Evolutionary conservation across 2,888 invertebrate genomes (phyloP), one percentile per base, ranked within the genome.

Genomic region (Diadromus collaris): DNA sequence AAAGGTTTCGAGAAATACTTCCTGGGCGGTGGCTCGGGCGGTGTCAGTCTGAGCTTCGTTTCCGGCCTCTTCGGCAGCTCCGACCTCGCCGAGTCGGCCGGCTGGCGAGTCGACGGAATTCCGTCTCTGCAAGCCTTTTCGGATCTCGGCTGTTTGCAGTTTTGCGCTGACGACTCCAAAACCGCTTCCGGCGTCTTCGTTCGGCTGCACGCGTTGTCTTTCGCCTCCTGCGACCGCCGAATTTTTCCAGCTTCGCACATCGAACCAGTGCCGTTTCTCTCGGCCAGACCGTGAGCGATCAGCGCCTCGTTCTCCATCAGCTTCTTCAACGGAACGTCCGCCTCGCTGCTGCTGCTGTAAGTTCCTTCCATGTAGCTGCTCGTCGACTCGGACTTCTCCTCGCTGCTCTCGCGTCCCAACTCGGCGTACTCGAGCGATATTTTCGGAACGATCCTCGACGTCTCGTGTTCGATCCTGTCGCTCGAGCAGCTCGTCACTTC

Each of bases 11-110:
- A 86, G 63, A 89, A 85, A 78, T 88, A 92, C 73, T 92, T 92
- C 1, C 92, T 91, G 5, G 92, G 92, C 9, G 92, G 91, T 2
- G 92, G 92, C 76, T 92, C 92, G 9, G 90, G 89, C 13, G 91
- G 90, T 5, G 91, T 90, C 4, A 86, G 84, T 64, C 92, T 86
- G 27, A 85, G 88, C 34, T 91, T 91, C 0, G 90, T 91, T 19
- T 92, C 92, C 2, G 90, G 86, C 64, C 91, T 91, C 24, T 88
- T 83, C 29, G 88, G 82, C 41, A 89, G 74, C 44, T 84, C 83
- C 41, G 68, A 10, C 56, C 82, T 85, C 19, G 82, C 41, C 73
- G 67, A 41, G 29, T 84, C 85, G 58, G 68, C 54, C 27, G 73
- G 80, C 44, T 82, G 82, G 24, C 81, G 82, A n/a, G 83, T 27